Percentiles rank a stretch among this genome's conserved stretches.
Evolutionary conservation across 2,888 invertebrate species (phyloP).

Genomic region (Hirtodrosophila cameraria): DNA sequence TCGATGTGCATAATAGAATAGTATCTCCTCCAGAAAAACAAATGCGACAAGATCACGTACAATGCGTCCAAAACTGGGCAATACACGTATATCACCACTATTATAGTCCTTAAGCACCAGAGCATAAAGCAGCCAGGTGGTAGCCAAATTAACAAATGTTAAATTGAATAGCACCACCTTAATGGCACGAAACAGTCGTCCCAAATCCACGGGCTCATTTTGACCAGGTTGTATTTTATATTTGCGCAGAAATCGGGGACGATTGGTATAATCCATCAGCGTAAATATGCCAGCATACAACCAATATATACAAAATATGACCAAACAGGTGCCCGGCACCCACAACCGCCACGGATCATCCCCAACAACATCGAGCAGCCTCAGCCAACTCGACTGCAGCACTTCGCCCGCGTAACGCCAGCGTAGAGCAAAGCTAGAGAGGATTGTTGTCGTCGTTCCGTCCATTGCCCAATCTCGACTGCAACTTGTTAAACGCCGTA

Average conservation of each 20-base stretch:
- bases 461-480: constrained; percentile 37
- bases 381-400: constrained; percentile 90
- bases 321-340: constrained; percentile 86
- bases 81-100: constrained; percentile 85
- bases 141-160: constrained; percentile 87
- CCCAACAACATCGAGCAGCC: constrained; percentile 86
- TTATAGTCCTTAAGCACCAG: constrained; percentile 54
- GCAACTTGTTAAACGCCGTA: background rate
- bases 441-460: constrained; percentile 14
- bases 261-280: constrained; percentile 89
- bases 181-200: constrained; percentile 87
- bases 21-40: constrained; percentile 90
- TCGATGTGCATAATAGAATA: constrained; percentile 93
- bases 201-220: constrained; percentile 89
- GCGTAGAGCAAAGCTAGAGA: constrained; percentile 83
- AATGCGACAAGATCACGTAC: constrained; percentile 88
- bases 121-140: constrained; percentile 82
- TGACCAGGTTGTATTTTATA: constrained; percentile 93
- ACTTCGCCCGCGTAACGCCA: constrained; percentile 88
- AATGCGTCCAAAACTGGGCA: constrained; percentile 90
- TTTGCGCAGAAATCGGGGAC: constrained; percentile 87
- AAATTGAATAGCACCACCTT: constrained; percentile 89
- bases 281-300: constrained; percentile 89
- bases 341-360: constrained; percentile 87
- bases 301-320: constrained; percentile 89